A percentile compares a stretch with the other conserved stretches of the same genome.
phyloP scores from a whole-genome alignment of 2,113 vertebrate genomes.

The Trochalopteron elliotii region DNA sequence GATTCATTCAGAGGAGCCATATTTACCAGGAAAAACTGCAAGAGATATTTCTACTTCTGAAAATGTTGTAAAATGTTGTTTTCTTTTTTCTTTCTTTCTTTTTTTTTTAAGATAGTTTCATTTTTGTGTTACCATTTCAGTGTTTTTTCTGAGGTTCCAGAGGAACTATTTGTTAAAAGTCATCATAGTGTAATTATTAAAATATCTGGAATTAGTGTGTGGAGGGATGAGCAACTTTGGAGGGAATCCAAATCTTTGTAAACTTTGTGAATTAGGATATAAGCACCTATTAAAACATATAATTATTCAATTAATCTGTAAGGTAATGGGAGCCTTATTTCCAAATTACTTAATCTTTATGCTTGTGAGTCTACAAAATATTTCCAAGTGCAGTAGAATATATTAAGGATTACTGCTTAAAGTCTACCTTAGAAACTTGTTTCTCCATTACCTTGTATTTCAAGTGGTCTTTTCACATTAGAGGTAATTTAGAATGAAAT shows the following conservation, averaged over 20 bases:
- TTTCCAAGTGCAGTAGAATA: neutral
- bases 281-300: constrained; percentile 19
- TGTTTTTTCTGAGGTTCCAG: too few relatives aligned
- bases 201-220: neutral
- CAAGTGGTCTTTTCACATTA: neutral
- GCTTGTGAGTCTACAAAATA: neutral
- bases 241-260: constrained; percentile 27
- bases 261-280: constrained; percentile 30
- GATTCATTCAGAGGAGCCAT: neutral
- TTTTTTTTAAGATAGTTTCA: neutral
- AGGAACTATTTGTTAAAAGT: neutral
- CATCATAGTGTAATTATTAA: constrained; percentile 24
- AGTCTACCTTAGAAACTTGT: neutral
- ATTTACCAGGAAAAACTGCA: neutral
- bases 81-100: neutral
- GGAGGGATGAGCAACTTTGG: constrained; percentile 18
- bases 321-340: neutral
- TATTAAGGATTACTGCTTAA: neutral
- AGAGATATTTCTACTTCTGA: neutral
- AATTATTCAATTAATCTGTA: constrained; percentile 3
- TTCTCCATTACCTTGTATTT: neutral
- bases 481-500: neutral
- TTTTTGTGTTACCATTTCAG: neutral
- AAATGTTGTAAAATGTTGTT: neutral
- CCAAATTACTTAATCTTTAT: neutral